phyloP scores from a whole-genome alignment of 2,797 vertebrate species.

The Sebastes flavidus region DNA sequence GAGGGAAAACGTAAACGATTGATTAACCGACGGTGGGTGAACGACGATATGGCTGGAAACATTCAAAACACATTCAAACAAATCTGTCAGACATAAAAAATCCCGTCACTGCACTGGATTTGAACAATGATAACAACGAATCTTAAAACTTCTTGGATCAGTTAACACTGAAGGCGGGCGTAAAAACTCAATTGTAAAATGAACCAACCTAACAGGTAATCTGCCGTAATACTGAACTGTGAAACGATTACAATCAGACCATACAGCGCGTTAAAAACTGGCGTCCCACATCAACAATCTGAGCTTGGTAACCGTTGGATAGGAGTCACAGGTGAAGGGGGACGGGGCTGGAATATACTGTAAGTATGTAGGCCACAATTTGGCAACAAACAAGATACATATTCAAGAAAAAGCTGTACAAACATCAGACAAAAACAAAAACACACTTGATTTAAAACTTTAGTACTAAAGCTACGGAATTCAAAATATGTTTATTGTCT shows the following conservation, averaged over 20 bases:
- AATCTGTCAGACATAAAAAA: slow-evolving; percentile 62
- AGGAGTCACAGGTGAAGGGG: slow-evolving; percentile 48
- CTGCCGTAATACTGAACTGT: slow-evolving; percentile 52
- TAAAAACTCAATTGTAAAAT: slow-evolving; percentile 28
- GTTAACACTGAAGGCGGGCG: slow-evolving; percentile 55
- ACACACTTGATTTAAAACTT: slow-evolving; percentile 84
- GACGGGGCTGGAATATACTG: slow-evolving; percentile 65
- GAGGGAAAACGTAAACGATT: slow-evolving; percentile 83
- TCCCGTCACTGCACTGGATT: slow-evolving; percentile 68
- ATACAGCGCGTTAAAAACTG: slow-evolving; percentile 54
- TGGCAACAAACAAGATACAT: slow-evolving; percentile 87
- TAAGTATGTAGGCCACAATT: slow-evolving; percentile 85
- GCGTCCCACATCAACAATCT: slow-evolving; percentile 53
- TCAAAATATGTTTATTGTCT: slow-evolving; percentile 81
- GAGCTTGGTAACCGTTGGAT: slow-evolving; percentile 58
- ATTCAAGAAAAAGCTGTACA: slow-evolving; percentile 84
- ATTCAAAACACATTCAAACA: slow-evolving; percentile 75
- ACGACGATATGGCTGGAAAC: slow-evolving; percentile 61
- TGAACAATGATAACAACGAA: slow-evolving; percentile 52
- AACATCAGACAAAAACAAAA: slow-evolving; percentile 83
- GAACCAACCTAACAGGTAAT: slow-evolving; percentile 53
- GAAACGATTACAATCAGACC: slow-evolving; percentile 66
- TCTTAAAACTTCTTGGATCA: slow-evolving; percentile 29
- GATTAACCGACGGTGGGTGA: slow-evolving; percentile 58
- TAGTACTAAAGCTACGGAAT: slow-evolving; percentile 87